phyloP scores from a whole-genome alignment of 1,140 invertebrate genomes.

The Rhopalosiphum maidis region DNA sequence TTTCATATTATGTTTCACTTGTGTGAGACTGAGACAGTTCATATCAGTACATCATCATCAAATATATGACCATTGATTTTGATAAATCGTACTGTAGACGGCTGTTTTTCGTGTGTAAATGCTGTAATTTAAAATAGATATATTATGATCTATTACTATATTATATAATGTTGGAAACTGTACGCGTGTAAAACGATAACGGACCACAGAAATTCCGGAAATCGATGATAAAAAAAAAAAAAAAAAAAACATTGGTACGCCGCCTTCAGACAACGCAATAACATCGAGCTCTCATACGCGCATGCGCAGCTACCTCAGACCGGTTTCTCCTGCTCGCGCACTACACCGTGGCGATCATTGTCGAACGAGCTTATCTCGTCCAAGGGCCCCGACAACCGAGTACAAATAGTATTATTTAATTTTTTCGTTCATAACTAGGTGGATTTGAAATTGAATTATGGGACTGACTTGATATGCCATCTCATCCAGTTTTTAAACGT shows the following conservation, averaged over 20 bases:
- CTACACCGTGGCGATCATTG: neutral
- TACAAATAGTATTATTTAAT: neutral
- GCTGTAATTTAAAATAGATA: too few relatives aligned
- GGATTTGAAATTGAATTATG: neutral
- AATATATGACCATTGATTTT: neutral
- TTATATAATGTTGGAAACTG: neutral
- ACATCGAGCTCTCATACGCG: neutral
- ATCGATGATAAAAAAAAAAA: constrained; percentile 26
- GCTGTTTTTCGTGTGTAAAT: neutral
- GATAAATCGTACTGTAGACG: neutral
- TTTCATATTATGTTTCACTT: neutral
- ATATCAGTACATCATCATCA: too few relatives aligned
- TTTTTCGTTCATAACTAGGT: neutral
- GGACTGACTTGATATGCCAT: neutral
- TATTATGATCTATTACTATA: too few relatives aligned
- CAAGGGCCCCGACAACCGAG: neutral
- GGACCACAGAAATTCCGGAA: neutral
- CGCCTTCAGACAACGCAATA: neutral
- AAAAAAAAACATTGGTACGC: constrained; percentile 4
- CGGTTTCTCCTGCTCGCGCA: neutral
- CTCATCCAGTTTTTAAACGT: neutral
- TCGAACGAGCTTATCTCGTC: neutral
- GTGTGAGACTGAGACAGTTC: neutral
- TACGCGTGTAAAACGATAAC: neutral
- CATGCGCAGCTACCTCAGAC: neutral